Conservation (phyloP, 2,797 vertebrate genomes). For the Myotis vivesi region DNA sequence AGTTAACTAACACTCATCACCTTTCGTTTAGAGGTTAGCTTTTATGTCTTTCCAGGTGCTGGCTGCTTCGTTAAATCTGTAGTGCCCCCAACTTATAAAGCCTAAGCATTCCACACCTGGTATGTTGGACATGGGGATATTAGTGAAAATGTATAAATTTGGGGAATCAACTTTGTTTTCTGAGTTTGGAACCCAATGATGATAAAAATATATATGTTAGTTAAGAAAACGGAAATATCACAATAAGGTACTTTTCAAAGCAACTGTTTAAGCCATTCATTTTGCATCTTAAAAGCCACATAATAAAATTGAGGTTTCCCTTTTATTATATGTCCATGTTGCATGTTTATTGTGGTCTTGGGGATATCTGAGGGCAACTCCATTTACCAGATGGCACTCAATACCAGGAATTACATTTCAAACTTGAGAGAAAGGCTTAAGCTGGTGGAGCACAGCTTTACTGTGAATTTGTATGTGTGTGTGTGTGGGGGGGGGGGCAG, state of each 20-base stretch:
- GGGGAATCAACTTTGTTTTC: conserved; percentile 14
- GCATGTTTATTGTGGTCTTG: conserved; percentile 76
- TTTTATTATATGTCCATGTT: conserved; percentile 72
- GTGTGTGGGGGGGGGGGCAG: rapidly evolving
- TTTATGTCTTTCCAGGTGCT: conserved; percentile 79
- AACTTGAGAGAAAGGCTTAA: conserved; percentile 18
- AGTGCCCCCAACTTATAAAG: conserved; percentile 71
- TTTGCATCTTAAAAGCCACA: conserved; percentile 62
- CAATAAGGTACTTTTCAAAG: not conserved
- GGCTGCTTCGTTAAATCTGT: conserved; percentile 73
- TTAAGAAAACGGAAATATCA: conserved; percentile 42
- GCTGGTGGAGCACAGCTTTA: conserved; percentile 25
- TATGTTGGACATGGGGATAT: not conserved
- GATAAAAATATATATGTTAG: not conserved
- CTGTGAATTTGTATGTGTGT: not conserved
- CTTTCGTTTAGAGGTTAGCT: conserved; percentile 60
- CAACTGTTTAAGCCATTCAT: conserved; percentile 71
- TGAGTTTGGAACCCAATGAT: conserved; percentile 8
- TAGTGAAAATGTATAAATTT: conserved; percentile 54
- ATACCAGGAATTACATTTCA: conserved; percentile 66
- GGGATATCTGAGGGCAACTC: conserved; percentile 73
- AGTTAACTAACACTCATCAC: conserved; percentile 74
- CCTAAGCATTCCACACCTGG: conserved; percentile 70
- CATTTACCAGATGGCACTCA: conserved; percentile 73
- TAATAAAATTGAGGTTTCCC: conserved; percentile 64